Evolutionary conservation across 2,113 vertebrate species (phyloP), one percentile per base, ranked within the genome.

Genomic region (Ancistrus triradiatus): DNA sequence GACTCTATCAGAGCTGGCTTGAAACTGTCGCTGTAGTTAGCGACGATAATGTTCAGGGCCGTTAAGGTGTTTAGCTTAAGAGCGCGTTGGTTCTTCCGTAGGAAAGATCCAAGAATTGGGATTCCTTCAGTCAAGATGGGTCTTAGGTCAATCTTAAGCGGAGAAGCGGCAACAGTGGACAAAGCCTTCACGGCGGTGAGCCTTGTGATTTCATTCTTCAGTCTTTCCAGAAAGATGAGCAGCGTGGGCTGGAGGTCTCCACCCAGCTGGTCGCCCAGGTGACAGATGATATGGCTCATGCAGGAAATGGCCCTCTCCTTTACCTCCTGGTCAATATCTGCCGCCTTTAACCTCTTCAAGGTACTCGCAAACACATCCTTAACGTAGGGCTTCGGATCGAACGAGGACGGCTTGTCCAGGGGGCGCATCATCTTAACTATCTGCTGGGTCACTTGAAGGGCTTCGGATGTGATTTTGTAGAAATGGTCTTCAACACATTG

Each of bases 281-380:
- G 90, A 80, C 85, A 85, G 61, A 95, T 77, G 0, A 97, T 88
- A 62, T 95, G 87, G 31, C 89, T 93, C 89, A 90, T 92, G 71
- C 93, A 98, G 66, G 91, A 91, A 66, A 97, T 94, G 2, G 94
- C 94, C n/a, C 89, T 81, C 60, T 98, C 95, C 67, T 97, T 95
- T 44, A 97, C 94, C 73, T 97, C 94, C 83, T 98, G 95, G 81
- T 97, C 95, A 0, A 97, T 93, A 82, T 98, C 94, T 1, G 94
- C 88, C 0, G 95, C 91, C 50, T 91, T 91, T 64, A 98, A 86
- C 46, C 91, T 83, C 64, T 90, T 90, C 72, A 93, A 73, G 5
- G 89, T 93, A 3, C 76, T 84, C 0, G 78, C 40, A 19, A 93
- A 93, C 58, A 97, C 69, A 51, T 91, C 88, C 67, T 77, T 87